Conservation (phyloP, 2,113 vertebrate genomes). For the Tachycineta bicolor region DNA sequence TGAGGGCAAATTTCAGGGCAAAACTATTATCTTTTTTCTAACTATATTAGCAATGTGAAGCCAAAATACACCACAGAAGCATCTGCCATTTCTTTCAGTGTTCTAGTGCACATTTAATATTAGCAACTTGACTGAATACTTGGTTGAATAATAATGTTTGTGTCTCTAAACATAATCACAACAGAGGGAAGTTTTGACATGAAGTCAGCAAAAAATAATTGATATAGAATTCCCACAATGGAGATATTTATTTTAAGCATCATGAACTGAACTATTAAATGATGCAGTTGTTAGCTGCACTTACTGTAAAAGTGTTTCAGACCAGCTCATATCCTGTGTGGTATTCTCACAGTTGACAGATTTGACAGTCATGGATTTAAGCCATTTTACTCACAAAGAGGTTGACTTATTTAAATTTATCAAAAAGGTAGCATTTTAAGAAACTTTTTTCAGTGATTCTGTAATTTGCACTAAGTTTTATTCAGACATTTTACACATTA, state of each 20-base stretch:
- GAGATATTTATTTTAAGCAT: not conserved
- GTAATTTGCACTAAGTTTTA: constrained; percentile 9
- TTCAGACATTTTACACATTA: not conserved
- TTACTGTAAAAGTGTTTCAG: not conserved
- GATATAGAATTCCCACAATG: not conserved
- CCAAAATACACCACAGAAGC: not conserved
- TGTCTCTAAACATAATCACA: not conserved
- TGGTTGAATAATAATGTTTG: not conserved
- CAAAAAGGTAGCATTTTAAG: not conserved
- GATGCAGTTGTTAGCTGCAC: not conserved
- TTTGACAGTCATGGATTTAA: not conserved
- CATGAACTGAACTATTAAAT: not conserved
- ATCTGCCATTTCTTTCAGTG: not conserved
- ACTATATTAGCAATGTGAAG: not conserved
- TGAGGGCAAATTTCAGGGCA: not conserved
- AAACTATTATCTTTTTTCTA: not conserved
- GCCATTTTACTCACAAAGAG: not conserved
- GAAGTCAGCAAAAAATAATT: not conserved
- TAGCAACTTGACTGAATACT: not conserved
- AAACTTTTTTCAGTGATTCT: not conserved
- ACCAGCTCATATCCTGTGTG: not conserved
- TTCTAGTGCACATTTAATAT: not conserved
- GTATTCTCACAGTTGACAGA: not conserved
- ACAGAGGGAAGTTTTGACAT: not conserved
- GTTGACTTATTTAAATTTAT: not conserved